phyloP scores from a whole-genome alignment of 2,113 vertebrate species.

The Channa argus region DNA sequence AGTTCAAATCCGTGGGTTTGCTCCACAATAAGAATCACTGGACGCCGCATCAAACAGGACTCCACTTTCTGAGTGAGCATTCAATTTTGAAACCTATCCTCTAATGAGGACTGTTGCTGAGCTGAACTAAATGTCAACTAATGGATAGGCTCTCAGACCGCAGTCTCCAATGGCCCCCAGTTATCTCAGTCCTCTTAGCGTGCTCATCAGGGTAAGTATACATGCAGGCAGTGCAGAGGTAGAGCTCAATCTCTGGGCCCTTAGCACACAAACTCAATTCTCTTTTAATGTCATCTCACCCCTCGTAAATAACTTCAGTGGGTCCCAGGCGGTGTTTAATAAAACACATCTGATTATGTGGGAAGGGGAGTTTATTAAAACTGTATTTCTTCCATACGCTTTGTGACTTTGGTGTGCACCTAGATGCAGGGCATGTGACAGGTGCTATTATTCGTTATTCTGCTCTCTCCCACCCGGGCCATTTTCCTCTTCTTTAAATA shows the following conservation, averaged over 20 bases:
- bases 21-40: slow-evolving; percentile 33
- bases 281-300: slow-evolving; percentile 47
- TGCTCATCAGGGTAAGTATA: slow-evolving; percentile 54
- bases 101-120: slow-evolving; percentile 63
- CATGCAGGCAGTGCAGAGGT: slow-evolving; percentile 8
- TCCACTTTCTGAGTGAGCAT: slow-evolving; percentile 43
- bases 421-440: slow-evolving; percentile 33
- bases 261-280: slow-evolving; percentile 50
- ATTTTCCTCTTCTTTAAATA: slow-evolving; percentile 16
- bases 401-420: slow-evolving; percentile 14
- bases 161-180: slow-evolving; percentile 43
- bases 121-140: slow-evolving; percentile 58
- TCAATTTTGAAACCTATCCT: slow-evolving; percentile 55
- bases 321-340: slow-evolving; percentile 50
- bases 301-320: slow-evolving; percentile 50
- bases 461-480: neutral
- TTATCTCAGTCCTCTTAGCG: slow-evolving; percentile 37
- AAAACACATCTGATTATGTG: slow-evolving; percentile 60
- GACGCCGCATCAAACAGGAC: slow-evolving; percentile 38
- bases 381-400: slow-evolving; percentile 55
- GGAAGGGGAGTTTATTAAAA: slow-evolving; percentile 61
- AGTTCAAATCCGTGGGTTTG: slow-evolving; percentile 37
- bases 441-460: slow-evolving; percentile 42
- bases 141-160: slow-evolving; percentile 59
- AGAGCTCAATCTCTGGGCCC: slow-evolving; percentile 20